phyloP scores from a whole-genome alignment of 2,888 invertebrate species.

The Hybos culiciformis region DNA sequence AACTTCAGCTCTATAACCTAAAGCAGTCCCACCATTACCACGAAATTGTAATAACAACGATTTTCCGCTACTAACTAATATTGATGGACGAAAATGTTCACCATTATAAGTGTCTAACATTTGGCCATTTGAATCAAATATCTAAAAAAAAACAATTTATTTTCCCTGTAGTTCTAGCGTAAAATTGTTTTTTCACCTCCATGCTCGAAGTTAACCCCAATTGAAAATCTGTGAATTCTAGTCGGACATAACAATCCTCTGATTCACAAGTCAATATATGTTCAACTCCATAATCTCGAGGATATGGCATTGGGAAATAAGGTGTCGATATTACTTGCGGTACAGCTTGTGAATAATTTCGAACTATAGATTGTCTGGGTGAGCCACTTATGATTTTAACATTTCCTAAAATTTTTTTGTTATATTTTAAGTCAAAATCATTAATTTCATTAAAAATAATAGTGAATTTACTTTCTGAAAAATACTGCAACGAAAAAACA shows the following conservation, averaged over 20 bases:
- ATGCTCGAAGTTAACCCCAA: constrained; percentile 49
- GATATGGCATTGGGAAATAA: constrained; percentile 52
- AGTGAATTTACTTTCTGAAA: constrained; percentile 50
- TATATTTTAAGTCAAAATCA: neutral
- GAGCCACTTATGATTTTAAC: constrained; percentile 39
- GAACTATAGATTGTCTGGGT: constrained; percentile 28
- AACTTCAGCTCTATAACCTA: constrained; percentile 51
- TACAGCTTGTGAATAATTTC: constrained; percentile 28
- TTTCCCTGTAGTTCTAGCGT: neutral
- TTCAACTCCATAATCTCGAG: constrained; percentile 50
- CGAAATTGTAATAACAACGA: constrained; percentile 50
- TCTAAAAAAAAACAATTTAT: constrained; percentile 30
- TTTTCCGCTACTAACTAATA: constrained; percentile 49
- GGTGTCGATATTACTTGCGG: constrained; percentile 48
- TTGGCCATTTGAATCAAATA: constrained; percentile 54
- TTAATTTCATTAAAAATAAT: constrained; percentile 9
- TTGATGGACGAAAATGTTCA: constrained; percentile 51
- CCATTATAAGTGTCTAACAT: constrained; percentile 51
- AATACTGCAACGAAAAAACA: constrained; percentile 50
- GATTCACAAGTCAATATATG: constrained; percentile 46
- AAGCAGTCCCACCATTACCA: constrained; percentile 52
- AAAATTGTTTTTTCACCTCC: constrained; percentile 37
- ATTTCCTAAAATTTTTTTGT: constrained; percentile 37
- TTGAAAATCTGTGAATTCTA: constrained; percentile 56
- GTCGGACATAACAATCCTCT: constrained; percentile 43